These are phyloP conservation scores for Melolontha melolontha DNA, from an alignment of 2,888 invertebrate genomes.

Conservation along the genomic window DNA sequence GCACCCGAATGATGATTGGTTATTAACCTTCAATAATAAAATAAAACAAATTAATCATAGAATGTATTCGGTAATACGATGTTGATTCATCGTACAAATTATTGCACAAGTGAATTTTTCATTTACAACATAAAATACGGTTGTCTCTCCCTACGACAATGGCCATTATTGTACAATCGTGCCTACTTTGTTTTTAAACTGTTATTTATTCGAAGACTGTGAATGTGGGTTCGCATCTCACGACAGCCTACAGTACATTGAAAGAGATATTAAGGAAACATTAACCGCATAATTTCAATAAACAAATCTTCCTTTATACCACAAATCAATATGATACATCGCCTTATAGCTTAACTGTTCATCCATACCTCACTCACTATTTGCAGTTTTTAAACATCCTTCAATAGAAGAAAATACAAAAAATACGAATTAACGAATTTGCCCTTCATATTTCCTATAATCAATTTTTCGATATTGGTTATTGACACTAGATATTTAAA, in stretches of 20 bases:
- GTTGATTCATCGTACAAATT: constrained; percentile 25
- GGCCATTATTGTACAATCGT: constrained; percentile 51
- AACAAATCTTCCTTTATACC: constrained; percentile 33
- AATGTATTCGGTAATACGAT: too few relatives aligned
- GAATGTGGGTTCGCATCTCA: constrained; percentile 52
- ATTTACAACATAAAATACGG: constrained; percentile 36
- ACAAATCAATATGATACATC: constrained; percentile 35
- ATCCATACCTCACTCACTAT: not conserved
- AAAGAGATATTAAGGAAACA: constrained; percentile 41
- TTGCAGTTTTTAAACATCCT: too few relatives aligned
- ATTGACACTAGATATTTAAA: too few relatives aligned
- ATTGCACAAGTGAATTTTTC: constrained; percentile 41
- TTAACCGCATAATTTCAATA: constrained; percentile 41
- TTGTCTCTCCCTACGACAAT: constrained; percentile 48
- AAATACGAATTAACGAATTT: too few relatives aligned
- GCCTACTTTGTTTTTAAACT: constrained; percentile 51
- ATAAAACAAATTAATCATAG: too few relatives aligned
- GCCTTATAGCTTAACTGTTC: constrained; percentile 1
- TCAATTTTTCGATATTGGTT: too few relatives aligned
- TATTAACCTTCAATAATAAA: too few relatives aligned
- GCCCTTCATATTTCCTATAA: too few relatives aligned
- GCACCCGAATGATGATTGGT: too few relatives aligned
- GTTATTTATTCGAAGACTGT: constrained; percentile 50
- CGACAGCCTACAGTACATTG: constrained; percentile 48
- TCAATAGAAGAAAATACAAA: not conserved